Evolutionary conservation across 2,888 invertebrate species (phyloP), one percentile per base, ranked within the genome.

Genomic region (Noctua janthe): DNA sequence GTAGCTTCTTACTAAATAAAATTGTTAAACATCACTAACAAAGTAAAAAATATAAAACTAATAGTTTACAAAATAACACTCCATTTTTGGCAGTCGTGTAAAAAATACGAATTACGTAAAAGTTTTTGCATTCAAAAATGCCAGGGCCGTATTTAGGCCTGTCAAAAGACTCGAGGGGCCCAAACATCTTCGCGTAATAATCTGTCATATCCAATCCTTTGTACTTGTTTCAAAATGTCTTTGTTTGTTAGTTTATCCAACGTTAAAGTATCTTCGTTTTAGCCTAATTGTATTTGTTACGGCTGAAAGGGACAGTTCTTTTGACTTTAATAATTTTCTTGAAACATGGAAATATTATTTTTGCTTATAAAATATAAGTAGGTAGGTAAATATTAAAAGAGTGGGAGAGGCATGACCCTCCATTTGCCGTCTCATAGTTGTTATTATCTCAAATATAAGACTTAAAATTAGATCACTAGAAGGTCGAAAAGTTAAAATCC

Each of bases 131-230:
- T n/a, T 35, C 5, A 29, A 64, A 73, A 71, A 80, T 62, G 8
- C 51, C 80, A 84, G 72, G 69, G 64, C 70, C 76, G 75, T 54
- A 85, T 43, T 84, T 43, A 35, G 73, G 81, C 62, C 47, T 47
- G 64, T 59, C 47, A 35, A 35, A 35, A 49, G n/a, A 51, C 35
- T 64, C 15, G n/a, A 62, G 56, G 56, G 67, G 56, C 43, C 23
- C 71, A 71, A 76, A 71, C 66, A 43, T 77, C 54, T 77, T 20
- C 49, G 59, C 62, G 71, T 80, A 86, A 84, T 80, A 77, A 10
- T 47, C 80, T 81, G 88, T 87, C 82, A 82, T 64, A 64, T 54
- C 56, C 82, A 88, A 82, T 67, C 74, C 84, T 80, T 88, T 88
- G 81, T 72, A 76, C 77, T 71, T 78, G 56, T 76, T 76, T 83